phyloP scores from a whole-genome alignment of 2,113 vertebrate genomes.

The Pica pica region DNA sequence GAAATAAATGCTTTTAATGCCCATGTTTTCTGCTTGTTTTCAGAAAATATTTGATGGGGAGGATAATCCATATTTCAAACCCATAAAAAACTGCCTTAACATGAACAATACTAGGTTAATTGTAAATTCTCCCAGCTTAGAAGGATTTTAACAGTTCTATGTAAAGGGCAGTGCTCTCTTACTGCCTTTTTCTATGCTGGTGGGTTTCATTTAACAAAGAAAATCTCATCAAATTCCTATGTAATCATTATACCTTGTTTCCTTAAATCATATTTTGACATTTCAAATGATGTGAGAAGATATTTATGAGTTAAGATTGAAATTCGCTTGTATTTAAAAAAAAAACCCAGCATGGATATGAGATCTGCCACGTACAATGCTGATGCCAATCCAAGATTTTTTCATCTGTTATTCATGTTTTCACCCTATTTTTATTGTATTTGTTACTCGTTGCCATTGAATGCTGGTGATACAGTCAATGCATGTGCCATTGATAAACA shows the following conservation, averaged over 20 bases:
- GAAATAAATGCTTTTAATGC: not conserved
- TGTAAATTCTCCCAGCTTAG: not conserved
- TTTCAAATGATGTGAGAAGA: not conserved
- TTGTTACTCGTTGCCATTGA: not conserved
- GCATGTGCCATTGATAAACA: not conserved
- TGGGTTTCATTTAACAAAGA: not conserved
- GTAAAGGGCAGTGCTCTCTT: not conserved
- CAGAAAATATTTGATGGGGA: not conserved
- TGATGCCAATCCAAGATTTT: not conserved
- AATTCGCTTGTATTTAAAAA: not conserved
- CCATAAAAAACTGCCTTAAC: not conserved
- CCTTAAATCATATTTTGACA: not conserved
- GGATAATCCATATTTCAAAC: not conserved
- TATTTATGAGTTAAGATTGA: not conserved
- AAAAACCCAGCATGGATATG: not conserved
- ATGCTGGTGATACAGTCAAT: not conserved
- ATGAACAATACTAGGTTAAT: not conserved
- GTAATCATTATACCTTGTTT: not conserved
- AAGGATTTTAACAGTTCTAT: not conserved
- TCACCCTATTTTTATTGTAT: not conserved
- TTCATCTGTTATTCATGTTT: not conserved
- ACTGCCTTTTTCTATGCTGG: not conserved
- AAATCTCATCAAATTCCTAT: not conserved
- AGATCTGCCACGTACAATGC: not conserved
- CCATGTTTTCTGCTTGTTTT: not conserved